Percentiles rank a stretch among this genome's conserved stretches.
Conservation (phyloP, 2,888 invertebrate genomes). For the Drosophila demipolita region DNA sequence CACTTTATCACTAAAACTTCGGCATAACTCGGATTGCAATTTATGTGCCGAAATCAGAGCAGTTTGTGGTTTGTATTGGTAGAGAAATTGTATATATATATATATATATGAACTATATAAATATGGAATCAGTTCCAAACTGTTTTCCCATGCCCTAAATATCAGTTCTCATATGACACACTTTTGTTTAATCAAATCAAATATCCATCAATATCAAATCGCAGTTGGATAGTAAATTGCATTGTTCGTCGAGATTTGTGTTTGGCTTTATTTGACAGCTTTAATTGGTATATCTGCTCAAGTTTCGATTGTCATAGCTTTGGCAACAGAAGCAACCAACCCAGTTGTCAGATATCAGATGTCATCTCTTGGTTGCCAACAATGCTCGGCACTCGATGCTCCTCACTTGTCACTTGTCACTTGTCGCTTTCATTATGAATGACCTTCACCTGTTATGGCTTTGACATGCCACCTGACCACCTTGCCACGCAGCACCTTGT, state of each 20-base stretch:
- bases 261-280: not conserved
- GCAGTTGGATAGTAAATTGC: not conserved
- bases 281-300: conserved; percentile 8
- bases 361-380: conserved; percentile 4
- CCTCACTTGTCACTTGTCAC: not conserved
- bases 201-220: not conserved
- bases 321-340: conserved; percentile 8
- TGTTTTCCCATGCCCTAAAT: not conserved
- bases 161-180: not conserved
- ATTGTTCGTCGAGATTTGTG: not conserved
- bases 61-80: not conserved
- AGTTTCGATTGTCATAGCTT: conserved; percentile 12
- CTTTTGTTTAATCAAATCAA: not conserved
- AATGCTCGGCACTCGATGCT: not conserved
- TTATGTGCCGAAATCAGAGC: not conserved
- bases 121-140: not conserved
- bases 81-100: not conserved
- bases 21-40: not conserved
- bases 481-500: conserved; percentile 27
- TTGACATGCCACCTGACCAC: conserved; percentile 4
- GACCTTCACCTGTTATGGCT: conserved; percentile 23
- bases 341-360: conserved; percentile 22
- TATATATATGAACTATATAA: not conserved
- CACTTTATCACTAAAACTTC: not conserved
- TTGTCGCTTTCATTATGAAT: conserved; percentile 21